Evolutionary conservation across 2,888 invertebrate species (phyloP), one percentile per base, ranked within the genome.

Genomic region (Trachelus tabidus): DNA sequence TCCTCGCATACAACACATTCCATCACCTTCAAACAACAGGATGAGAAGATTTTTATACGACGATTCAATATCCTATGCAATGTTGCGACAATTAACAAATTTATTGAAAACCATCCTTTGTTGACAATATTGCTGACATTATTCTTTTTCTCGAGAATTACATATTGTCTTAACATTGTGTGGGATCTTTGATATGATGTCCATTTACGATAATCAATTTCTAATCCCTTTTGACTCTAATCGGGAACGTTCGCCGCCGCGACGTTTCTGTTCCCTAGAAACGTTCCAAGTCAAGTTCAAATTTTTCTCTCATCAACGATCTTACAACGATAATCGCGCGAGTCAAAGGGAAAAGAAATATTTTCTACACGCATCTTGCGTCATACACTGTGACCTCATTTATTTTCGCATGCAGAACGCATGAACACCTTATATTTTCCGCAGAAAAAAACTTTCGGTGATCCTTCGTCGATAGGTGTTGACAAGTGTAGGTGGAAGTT

Each of bases 151-250:
- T 40, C 34, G 68, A 34, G 73, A 69, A 80, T 81, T 76, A 82
- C 81, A 81, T 83, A 84, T 84, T 84, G 83, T 83, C 82, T 81
- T 80, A 79, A 81, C 82, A 83, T 80, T 79, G 79, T 76, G 79
- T 78, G 79, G 77, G 75, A 79, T 84, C 81, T 56, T 15, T 79
- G 79, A 81, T 78, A 81, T 73, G 78, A 75, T 71, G 77, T 73
- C 75, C 77, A 73, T 23, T 56, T 56, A 56, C 15, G 56, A 56
- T 56, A 56, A 56, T 56, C 23, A 56, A 56, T 56, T 56, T 56
- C 23, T 23, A 56, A 56, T 56, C 56, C 56, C 56, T 56, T 56
- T 56, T 23, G 23, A 56, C 56, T 56, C 9, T 23, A 56, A 56
- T 23, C 56, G 2, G 56, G 23, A 56, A 56, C 56, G 56, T 56